A percentile compares a stretch with the other conserved stretches of the same genome.
Evolutionary conservation across 1,140 invertebrate genomes (phyloP).

Genomic region (Heterodera schachtii): DNA sequence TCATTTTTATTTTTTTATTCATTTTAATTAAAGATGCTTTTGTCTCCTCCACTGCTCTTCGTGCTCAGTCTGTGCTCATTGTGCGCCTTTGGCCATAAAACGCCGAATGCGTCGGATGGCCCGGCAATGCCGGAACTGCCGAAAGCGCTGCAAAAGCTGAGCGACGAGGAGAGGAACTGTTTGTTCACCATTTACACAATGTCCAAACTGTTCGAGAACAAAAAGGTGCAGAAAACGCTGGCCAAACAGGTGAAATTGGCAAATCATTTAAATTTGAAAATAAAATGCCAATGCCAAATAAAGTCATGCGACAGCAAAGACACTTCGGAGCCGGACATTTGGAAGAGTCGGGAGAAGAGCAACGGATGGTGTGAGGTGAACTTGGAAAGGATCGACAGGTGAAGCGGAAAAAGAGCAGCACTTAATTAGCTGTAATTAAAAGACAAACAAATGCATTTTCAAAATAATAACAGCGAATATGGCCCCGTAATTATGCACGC

Average conservation of each 20-base stretch:
- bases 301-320: constrained; percentile 1
- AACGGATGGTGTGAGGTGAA: constrained; percentile 17
- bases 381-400: constrained; percentile 3
- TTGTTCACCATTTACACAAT: background rate
- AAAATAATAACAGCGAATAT: background rate
- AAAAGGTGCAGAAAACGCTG: background rate
- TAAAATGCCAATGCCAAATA: background rate
- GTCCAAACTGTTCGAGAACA: constrained; percentile 14
- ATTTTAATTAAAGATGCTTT: background rate
- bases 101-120: background rate
- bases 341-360: background rate
- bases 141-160: background rate
- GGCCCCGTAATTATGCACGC: constrained; percentile 12
- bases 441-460: background rate
- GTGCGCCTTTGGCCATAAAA: background rate
- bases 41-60: background rate
- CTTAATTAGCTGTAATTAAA: background rate
- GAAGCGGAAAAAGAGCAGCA: background rate
- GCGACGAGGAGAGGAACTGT: background rate
- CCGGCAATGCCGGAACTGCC: background rate
- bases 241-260: background rate
- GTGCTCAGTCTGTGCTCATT: background rate
- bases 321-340: background rate
- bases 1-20: background rate
- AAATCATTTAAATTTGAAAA: background rate